Conservation (phyloP, 2,888 invertebrate genomes). For the Drosophila niveifrons region DNA sequence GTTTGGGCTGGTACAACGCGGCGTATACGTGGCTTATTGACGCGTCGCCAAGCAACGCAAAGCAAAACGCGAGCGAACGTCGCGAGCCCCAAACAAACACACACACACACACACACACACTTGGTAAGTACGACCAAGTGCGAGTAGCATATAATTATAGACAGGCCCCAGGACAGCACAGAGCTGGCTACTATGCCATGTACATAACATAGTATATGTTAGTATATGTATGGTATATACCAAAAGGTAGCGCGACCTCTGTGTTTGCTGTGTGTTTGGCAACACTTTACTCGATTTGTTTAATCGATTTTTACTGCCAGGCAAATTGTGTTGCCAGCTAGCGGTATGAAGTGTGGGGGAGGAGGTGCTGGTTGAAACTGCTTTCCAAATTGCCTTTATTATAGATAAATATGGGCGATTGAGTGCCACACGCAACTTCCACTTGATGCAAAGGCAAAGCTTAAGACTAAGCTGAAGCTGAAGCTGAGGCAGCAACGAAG, state of each 20-base stretch:
- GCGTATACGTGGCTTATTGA: slow-evolving; percentile 72
- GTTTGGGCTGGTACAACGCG: slow-evolving; percentile 37
- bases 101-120: slow-evolving; percentile 26
- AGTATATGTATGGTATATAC: neutral
- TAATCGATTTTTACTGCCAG: slow-evolving; percentile 78
- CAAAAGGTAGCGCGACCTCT: slow-evolving; percentile 3
- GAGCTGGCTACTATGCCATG: slow-evolving; percentile 30
- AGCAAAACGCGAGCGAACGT: slow-evolving; percentile 7
- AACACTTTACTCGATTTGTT: slow-evolving; percentile 80
- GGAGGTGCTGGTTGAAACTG: slow-evolving; percentile 11
- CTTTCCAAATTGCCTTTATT: slow-evolving; percentile 75
- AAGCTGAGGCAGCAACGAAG: slow-evolving; percentile 11
- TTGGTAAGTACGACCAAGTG: slow-evolving; percentile 41
- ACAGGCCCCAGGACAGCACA: slow-evolving; percentile 40
- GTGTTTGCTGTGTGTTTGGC: slow-evolving; percentile 39
- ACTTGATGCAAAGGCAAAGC: slow-evolving; percentile 29
- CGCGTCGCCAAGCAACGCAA: slow-evolving; percentile 72
- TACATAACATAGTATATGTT: slow-evolving; percentile 27
- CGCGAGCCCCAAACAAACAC: slow-evolving; percentile 69
- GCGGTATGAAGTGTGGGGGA: slow-evolving; percentile 2
- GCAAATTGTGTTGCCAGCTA: slow-evolving; percentile 27
- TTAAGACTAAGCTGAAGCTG: neutral
- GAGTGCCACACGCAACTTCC: slow-evolving; percentile 71
- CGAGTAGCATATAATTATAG: slow-evolving; percentile 72
- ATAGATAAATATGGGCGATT: slow-evolving; percentile 77